These are phyloP conservation scores for Palythoa heliodiscus DNA, from an alignment of 92 coral and sea anemone species.

Conservation along the genomic window DNA sequence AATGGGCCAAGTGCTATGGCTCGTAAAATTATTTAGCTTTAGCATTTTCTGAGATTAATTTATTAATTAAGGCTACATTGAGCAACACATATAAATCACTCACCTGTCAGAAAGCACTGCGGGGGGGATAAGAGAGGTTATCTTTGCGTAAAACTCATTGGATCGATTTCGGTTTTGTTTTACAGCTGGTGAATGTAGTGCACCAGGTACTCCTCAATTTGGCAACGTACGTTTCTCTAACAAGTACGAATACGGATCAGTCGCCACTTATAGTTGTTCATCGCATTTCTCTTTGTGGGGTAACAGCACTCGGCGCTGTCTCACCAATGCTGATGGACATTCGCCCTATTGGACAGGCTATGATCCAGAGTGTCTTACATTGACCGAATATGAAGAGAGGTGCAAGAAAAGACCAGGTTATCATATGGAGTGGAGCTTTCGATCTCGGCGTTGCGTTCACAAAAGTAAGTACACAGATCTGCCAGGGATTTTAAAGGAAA, in stretches of 20 bases:
- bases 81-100: too few relatives aligned
- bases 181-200: neutral
- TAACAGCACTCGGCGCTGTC: constrained; percentile 33
- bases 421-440: neutral
- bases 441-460: neutral
- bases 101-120: too few relatives aligned
- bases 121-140: too few relatives aligned
- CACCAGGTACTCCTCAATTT: neutral
- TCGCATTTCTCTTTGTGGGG: constrained; percentile 52
- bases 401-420: constrained; percentile 42
- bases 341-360: constrained; percentile 56
- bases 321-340: neutral
- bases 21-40: too few relatives aligned
- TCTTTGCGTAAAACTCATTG: neutral
- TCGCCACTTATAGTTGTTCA: constrained; percentile 28
- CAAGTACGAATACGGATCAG: constrained; percentile 10
- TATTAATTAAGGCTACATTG: too few relatives aligned
- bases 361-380: constrained; percentile 47
- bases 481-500: too few relatives aligned
- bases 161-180: neutral
- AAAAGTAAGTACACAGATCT: constrained; percentile 40
- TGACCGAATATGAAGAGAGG: constrained; percentile 18
- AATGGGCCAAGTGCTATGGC: too few relatives aligned
- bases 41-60: too few relatives aligned
- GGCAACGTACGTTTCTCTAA: too few relatives aligned